Base-by-base conservation (phyloP, 2,797 vertebrate species). In the Sus cebifrons region DNA sequence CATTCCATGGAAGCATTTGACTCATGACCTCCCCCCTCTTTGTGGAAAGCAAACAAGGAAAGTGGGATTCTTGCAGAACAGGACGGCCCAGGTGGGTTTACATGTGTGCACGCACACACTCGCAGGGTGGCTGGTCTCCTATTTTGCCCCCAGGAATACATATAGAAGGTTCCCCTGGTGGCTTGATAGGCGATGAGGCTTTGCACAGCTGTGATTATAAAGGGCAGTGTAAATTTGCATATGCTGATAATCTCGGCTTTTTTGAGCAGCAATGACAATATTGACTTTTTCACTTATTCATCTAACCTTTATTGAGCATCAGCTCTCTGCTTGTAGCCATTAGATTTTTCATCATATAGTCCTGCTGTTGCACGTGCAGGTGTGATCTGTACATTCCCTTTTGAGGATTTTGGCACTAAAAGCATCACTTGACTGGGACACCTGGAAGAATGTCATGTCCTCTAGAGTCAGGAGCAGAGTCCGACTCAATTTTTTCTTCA, bases 61-160 rank as follows among this genome's bases (percentile, higher is more conserved):
- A 11, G 14, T 1, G 15, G 62, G 32, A 25, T 32, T 13, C 52
- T 49, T 2, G 18, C 44, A 32, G 16, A 21, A 29, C 21, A 1
- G 0, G 18, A 40, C n/a, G 5, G 4, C 17, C 2, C 10, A 13
- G 9, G 4, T 17, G 12, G 2, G 4, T 8, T 73, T 32, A 2
- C 5, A 10, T 9, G 40, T 16, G 21, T 29, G 58, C 1, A 77
- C 27, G 54, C 36, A 14, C 3, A 6, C 16, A 40, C 23, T 54
- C 36, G 13, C 4, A 8, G 9, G n/a, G 25, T 4, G 5, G 21
- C 56, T 14, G 49, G 40, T 14, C 36, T 60, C 52, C 17, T 10
- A 0, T 10, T 49, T 60, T 32, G 17, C 3, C 75, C 58, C 25
- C 15, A 4, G 21, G 20, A 68, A 79, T 75, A 96, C 74, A 70